Evolutionary conservation across 2,888 invertebrate genomes (phyloP), one percentile per base, ranked within the genome.

Genomic region (Drosophila greeni): DNA sequence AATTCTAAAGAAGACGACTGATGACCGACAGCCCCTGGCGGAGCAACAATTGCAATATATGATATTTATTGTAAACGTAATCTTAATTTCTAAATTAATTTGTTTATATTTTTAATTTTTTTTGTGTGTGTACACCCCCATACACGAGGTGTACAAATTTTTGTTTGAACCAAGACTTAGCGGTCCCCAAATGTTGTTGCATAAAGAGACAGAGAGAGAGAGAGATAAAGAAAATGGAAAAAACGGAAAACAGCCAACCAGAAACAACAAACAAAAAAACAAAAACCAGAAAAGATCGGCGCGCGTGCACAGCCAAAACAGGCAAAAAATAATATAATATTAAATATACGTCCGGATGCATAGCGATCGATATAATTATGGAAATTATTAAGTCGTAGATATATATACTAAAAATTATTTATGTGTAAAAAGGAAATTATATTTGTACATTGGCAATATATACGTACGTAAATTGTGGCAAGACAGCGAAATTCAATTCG

Each of bases 31-130:
- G 54, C 54, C 55, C 31, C 52, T 39, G 48, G 47, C n/a, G 51
- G 52, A 49, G 52, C 33, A 64, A 61, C 34, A 70, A 57, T 56
- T 59, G 66, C 71, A 71, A 71, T 72, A 64, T 67, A 51, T 75
- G 69, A 82, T 80, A 82, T 76, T 79, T 68, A 82, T 71, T 75
- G 62, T 73, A 71, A 56, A 71, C 29, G 51, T 66, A 62, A 68
- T 76, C 54, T 66, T 70, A 66, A 70, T 64, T 74, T 73, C 73
- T 72, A 74, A 64, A 71, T 65, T 75, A 67, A 71, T 79, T 81
- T 82, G 71, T 72, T 56, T 75, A 72, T 79, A 42, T 64, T 40
- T 68, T 72, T 56, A 74, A 72, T 79, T 26, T 64, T 40, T 68
- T 45, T 43, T 39, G 12, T 39, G 29, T 53, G 34, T 56, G 24